These are phyloP conservation scores for Nannobrachium achirus DNA, from an alignment of 2,113 vertebrate species.

Conservation along the genomic window DNA sequence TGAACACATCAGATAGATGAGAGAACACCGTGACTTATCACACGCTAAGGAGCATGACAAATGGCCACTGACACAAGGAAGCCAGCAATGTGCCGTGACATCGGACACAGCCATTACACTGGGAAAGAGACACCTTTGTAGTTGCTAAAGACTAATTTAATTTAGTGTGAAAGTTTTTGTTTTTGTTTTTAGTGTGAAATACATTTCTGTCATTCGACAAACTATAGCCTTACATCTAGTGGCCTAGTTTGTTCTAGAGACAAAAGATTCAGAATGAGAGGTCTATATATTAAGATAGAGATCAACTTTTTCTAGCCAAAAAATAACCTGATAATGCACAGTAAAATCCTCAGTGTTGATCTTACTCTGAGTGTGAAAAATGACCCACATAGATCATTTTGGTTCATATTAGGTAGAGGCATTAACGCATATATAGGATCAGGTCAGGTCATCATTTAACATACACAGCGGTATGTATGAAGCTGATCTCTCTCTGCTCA, in stretches of 20 bases:
- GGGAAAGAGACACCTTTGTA: conserved; percentile 40
- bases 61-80: conserved; percentile 31
- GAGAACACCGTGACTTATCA: conserved; percentile 3
- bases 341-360: no score
- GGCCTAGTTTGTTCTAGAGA: not conserved
- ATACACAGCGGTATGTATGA: not conserved
- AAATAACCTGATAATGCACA: no score
- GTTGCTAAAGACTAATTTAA: not conserved
- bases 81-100: conserved; percentile 15
- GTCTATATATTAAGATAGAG: no score
- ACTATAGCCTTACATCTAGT: not conserved
- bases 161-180: no score
- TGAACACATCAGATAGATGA: conserved; percentile 15
- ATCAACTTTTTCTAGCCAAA: no score
- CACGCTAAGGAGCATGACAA: conserved; percentile 14
- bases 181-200: no score
- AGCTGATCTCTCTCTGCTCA: not conserved
- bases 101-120: conserved; percentile 37
- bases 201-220: no score
- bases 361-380: no score
- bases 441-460: not conserved
- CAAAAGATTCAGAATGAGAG: no score
- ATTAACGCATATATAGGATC: not conserved
- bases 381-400: no score
- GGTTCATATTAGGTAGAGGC: no score